Evolutionary conservation across 2,888 invertebrate species (phyloP), one percentile per base, ranked within the genome.

Genomic region (Luperina nickerlii): DNA sequence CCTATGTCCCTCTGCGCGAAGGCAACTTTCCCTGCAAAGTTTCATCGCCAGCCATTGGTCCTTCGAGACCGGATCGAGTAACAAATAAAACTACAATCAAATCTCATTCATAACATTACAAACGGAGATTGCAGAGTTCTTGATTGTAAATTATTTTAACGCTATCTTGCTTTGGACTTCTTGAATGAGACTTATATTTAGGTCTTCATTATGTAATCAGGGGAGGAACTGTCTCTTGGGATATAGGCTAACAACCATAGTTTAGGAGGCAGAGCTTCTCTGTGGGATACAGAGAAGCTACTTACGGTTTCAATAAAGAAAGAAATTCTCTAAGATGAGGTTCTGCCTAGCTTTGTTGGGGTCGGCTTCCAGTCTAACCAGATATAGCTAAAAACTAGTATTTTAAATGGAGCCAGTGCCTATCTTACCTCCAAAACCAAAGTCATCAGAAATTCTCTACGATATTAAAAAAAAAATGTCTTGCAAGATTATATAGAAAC

Each of bases 61-160:
- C 87, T 68, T 32, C 62, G 82, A 81, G 78, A 74, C 85, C 42
- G 67, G 77, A 82, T 82, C 71, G 74, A 84, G 87, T 79, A 82
- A 89, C 84, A 89, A 87, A 87, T 87, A 82, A 73, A 87, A 87
- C 79, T 81, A 84, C 87, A 87, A 86, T 87, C 89, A 79, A 81
- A 87, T 87, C 79, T 76, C 76, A 87, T 89, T 87, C 81, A 86
- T 85, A 86, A 81, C 87, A 85, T 77, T 87, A 84, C 76, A 84
- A 83, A 67, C 80, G 51, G 69, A 77, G 74, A 87, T 80, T 75
- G 84, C 74, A 75, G 65, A 76, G 65, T 65, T 75, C 73, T 79
- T n/a, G 42, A 20, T 79, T 74, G 65, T 68, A 76, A 87, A 76
- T 79, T 63, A 79, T 65, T n/a, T 70, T 83, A 82, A 57, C 68